phyloP scores from a whole-genome alignment of 2,797 vertebrate species.

The Siniperca obscura region DNA sequence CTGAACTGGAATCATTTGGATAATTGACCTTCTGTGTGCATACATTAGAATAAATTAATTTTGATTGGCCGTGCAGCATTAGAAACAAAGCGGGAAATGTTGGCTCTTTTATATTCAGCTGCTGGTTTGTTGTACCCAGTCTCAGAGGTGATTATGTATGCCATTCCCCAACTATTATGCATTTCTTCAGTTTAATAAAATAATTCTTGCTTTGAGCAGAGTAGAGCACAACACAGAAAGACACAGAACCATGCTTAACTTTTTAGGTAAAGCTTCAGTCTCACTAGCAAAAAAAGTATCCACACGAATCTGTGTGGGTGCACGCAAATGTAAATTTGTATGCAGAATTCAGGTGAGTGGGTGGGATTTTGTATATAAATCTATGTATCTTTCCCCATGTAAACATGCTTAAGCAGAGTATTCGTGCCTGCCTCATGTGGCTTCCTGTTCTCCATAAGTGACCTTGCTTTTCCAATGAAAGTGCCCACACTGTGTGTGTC shows the following conservation, averaged over 20 bases:
- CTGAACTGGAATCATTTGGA: conserved; percentile 88
- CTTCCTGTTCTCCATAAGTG: conserved; percentile 45
- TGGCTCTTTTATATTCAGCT: conserved; percentile 81
- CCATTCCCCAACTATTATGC: conserved; percentile 74
- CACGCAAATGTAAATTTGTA: conserved; percentile 4
- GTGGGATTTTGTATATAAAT: conserved; percentile 20
- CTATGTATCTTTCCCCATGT: conserved; percentile 15
- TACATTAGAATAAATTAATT: conserved; percentile 91
- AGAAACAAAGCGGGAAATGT: conserved; percentile 83
- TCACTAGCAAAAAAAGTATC: conserved; percentile 22
- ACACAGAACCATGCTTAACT: conserved; percentile 29
- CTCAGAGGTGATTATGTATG: conserved; percentile 83
- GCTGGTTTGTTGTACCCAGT: conserved; percentile 80
- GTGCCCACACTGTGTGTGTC: conserved; percentile 55
- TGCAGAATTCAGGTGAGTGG: conserved; percentile 20
- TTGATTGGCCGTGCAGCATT: conserved; percentile 85
- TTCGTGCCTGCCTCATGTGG: conserved; percentile 18
- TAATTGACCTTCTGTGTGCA: conserved; percentile 90
- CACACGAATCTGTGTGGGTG: conserved; percentile 12
- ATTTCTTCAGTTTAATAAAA: conserved; percentile 79
- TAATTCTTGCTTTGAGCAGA: conserved; percentile 64
- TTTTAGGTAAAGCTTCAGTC: conserved; percentile 33
- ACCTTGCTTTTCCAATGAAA: conserved; percentile 69
- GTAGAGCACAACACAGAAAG: conserved; percentile 22
- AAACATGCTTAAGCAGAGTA: conserved; percentile 31